Evolutionary conservation across 1,140 invertebrate genomes (phyloP).

Genomic region (Octopus sinensis): DNA sequence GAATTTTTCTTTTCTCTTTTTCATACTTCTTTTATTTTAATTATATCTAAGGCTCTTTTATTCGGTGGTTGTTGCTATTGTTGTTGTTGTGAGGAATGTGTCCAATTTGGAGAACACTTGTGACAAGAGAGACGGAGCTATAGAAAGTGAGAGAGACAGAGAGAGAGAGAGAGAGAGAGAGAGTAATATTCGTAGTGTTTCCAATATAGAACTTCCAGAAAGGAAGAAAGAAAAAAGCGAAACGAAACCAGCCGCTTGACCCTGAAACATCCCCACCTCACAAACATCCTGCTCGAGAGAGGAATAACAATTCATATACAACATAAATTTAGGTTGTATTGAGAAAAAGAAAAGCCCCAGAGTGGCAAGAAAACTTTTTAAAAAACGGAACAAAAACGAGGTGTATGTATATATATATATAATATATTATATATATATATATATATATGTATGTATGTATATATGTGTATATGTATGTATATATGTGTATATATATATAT

Average conservation of each 20-base stretch:
- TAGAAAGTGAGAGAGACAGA: no score
- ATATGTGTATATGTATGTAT: background rate
- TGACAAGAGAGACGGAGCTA: no score
- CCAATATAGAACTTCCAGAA: no score
- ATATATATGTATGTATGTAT: background rate
- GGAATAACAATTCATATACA: background rate
- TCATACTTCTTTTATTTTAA: no score
- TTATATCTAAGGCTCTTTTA: no score
- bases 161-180: no score
- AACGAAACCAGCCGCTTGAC: background rate
- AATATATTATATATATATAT: background rate
- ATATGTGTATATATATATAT: background rate
- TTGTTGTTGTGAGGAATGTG: no score
- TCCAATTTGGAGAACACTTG: no score
- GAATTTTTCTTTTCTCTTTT: no score
- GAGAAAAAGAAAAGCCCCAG: background rate
- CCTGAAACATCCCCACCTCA: background rate
- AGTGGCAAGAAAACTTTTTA: background rate
- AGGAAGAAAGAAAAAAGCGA: background rate
- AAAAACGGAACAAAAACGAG: background rate
- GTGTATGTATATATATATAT: background rate
- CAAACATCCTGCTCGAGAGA: background rate
- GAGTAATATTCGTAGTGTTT: no score
- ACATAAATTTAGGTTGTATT: background rate
- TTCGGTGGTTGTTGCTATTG: no score